These are phyloP conservation scores for Lates japonicus DNA, from an alignment of 2,797 vertebrate species.

Conservation along the genomic window DNA sequence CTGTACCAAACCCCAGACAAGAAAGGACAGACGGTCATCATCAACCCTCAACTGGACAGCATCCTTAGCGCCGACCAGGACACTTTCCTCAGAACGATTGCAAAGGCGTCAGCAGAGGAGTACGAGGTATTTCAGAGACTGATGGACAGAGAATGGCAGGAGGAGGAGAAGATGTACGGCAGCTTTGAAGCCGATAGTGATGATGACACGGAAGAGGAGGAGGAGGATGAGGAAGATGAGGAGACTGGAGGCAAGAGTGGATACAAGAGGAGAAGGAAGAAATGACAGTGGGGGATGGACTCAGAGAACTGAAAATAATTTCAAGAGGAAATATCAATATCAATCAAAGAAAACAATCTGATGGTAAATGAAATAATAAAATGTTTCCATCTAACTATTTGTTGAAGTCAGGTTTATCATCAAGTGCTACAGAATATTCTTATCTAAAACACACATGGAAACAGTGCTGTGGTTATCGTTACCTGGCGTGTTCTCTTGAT, in stretches of 20 bases:
- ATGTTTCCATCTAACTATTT: neutral
- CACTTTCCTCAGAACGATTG: constrained; percentile 86
- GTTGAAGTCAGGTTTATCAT: constrained; percentile 13
- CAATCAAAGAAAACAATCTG: neutral
- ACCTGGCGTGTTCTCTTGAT: neutral
- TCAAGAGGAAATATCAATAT: neutral
- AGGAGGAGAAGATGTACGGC: constrained; percentile 64
- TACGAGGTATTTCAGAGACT: constrained; percentile 91
- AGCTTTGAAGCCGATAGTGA: constrained; percentile 51
- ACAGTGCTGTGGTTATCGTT: neutral
- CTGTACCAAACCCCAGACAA: constrained; percentile 92
- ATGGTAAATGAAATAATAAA: constrained; percentile 39
- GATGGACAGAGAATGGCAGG: constrained; percentile 86
- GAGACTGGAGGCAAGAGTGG: constrained; percentile 47
- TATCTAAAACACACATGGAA: constrained; percentile 43
- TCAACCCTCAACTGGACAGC: constrained; percentile 89
- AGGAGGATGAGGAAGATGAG: constrained; percentile 44
- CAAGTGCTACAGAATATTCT: neutral
- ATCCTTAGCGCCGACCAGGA: constrained; percentile 83
- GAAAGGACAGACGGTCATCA: constrained; percentile 88
- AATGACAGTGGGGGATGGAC: constrained; percentile 10
- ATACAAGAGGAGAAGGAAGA: constrained; percentile 67
- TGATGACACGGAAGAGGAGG: constrained; percentile 24
- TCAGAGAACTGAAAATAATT: neutral
- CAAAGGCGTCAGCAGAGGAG: constrained; percentile 87